Evolutionary conservation across 2,888 invertebrate species (phyloP), one percentile per base, ranked within the genome.

Genomic region (Beris chalybata): DNA sequence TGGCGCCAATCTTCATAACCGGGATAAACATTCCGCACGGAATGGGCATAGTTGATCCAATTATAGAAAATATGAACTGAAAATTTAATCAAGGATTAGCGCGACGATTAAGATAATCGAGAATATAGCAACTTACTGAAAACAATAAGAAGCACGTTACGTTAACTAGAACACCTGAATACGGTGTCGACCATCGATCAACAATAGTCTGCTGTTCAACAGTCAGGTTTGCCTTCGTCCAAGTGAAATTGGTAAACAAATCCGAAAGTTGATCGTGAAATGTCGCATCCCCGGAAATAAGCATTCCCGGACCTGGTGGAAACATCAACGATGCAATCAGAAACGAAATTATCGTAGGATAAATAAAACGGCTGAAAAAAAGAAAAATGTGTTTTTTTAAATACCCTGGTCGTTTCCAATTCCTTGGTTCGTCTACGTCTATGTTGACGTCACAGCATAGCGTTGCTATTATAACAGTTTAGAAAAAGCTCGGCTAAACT

Each of bases 21-120:
- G 97, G 98, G 76, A 97, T 97, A 83, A 98, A 97, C 72, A 95
- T 93, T 50, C 99, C 99, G 13, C 95, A 93, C 1, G 99, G 98
- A 4, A 99, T 95, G 0, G 99, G 98, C 66, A 99, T 88, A 0
- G 99, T 98, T 64, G 95, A 95, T 57, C 95, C 92, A 70, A 98
- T 87, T 76, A 95, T 91, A 54, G 91, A 91, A 72, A 95, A 89
- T 74, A 94, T 83, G 79, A 91, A 95, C 93, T 95, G 82, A 29
- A 81, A 79, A 64, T 13, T 30, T 30, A 3, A 56, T n/a, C 7
- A 11, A 48, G 6, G 5, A 15, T 6, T 48, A 48, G 7, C n/a
- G 1, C 5, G 9, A 38, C 9, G 5, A 38, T 38, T 5, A 3
- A 1, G 7, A 38, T 7, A 38, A 38, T 38, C 9, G 7, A 38